Evolutionary conservation across 2,888 invertebrate species (phyloP).

Genomic region (Drosophila helvetica): DNA sequence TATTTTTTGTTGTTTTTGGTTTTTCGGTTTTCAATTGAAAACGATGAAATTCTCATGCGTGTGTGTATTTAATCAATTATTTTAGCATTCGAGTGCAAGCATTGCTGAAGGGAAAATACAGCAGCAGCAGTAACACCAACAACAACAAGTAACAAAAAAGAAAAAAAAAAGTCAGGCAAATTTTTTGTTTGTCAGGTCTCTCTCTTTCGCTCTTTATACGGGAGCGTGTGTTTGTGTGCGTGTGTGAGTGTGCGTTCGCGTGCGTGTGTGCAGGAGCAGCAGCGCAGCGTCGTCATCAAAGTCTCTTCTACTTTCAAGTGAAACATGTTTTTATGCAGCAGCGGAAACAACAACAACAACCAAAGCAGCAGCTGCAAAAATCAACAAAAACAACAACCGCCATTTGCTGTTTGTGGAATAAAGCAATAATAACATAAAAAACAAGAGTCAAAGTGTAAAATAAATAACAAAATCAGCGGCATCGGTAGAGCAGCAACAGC

Average conservation of each 20-base stretch:
- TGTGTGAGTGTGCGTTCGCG: constrained; percentile 20
- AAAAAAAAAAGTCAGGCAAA: constrained; percentile 24
- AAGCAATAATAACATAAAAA: constrained; percentile 6
- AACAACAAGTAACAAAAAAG: constrained; percentile 28
- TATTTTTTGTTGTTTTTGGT: not conserved
- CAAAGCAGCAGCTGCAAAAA: constrained; percentile 31
- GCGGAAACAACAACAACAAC: constrained; percentile 29
- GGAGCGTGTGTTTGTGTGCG: constrained; percentile 32
- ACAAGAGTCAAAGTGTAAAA: constrained; percentile 11
- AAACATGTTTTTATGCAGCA: constrained; percentile 70
- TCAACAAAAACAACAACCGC: constrained; percentile 28
- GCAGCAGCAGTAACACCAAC: constrained; percentile 29
- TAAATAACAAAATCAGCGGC: not conserved
- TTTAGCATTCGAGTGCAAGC: not conserved
- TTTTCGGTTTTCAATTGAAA: constrained; percentile 1
- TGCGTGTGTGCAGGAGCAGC: constrained; percentile 49
- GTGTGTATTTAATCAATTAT: constrained; percentile 1
- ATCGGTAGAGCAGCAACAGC: constrained; percentile 13
- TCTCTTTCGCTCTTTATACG: constrained; percentile 19
- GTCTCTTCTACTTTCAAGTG: constrained; percentile 53
- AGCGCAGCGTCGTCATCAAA: constrained; percentile 43
- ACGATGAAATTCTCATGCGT: not conserved
- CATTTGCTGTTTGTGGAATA: constrained; percentile 15
- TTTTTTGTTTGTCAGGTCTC: constrained; percentile 25
- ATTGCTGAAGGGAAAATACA: constrained; percentile 6